phyloP scores from a whole-genome alignment of 2,888 invertebrate genomes.

The Lepas anatifera region DNA sequence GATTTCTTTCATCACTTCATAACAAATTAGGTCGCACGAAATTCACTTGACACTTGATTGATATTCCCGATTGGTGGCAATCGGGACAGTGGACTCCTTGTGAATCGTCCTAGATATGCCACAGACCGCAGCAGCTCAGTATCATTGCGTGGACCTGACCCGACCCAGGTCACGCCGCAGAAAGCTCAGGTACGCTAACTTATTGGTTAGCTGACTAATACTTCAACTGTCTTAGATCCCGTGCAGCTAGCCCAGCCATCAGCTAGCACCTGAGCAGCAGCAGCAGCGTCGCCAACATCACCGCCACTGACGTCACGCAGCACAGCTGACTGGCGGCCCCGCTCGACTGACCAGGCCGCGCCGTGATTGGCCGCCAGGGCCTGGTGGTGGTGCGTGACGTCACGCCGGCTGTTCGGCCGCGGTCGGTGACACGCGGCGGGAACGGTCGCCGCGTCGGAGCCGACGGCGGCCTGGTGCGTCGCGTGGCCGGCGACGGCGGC shows the following conservation, averaged over 20 bases:
- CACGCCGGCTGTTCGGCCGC: no score
- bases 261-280: background rate
- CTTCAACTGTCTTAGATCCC: no score
- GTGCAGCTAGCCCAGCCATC: no score
- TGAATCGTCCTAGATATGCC: no score
- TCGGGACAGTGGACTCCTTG: no score
- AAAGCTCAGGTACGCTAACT: conserved; percentile 2
- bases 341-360: background rate
- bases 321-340: background rate
- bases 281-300: background rate
- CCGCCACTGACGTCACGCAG: background rate
- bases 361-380: conserved; percentile 5
- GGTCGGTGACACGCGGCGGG: background rate
- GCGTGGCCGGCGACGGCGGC: background rate
- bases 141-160: background rate
- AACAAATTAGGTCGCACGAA: no score
- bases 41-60: no score
- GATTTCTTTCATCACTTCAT: no score
- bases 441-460: background rate
- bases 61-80: no score
- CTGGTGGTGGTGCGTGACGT: background rate
- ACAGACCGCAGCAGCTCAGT: no score
- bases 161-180: background rate
- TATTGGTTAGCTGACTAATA: no score
- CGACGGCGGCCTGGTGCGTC: background rate